Percentiles rank a stretch among this genome's conserved stretches.
phyloP scores from a whole-genome alignment of 2,797 vertebrate species.

The Orientallactaga sibirica region DNA sequence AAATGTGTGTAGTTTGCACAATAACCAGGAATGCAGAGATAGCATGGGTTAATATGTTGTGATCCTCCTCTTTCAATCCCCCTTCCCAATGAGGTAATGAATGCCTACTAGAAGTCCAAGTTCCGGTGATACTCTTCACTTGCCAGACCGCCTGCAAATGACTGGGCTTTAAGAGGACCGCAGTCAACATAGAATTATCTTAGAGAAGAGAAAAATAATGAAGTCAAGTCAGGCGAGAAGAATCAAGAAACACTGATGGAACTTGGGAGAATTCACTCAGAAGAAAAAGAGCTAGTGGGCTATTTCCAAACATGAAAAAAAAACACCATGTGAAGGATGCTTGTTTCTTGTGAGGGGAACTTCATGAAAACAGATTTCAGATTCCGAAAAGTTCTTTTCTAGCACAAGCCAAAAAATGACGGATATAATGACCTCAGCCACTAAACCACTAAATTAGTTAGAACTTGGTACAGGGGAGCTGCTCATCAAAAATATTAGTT shows the following conservation, averaged over 20 bases:
- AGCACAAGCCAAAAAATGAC: neutral
- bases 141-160: neutral
- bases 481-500: slow-evolving; percentile 25
- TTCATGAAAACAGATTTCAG: slow-evolving; percentile 3
- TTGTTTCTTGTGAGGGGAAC: slow-evolving; percentile 26
- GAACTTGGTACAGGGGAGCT: neutral
- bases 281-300: neutral
- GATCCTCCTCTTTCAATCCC: neutral
- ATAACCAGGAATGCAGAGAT: neutral
- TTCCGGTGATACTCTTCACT: neutral
- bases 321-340: neutral
- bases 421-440: neutral
- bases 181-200: slow-evolving; percentile 32
- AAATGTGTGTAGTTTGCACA: neutral
- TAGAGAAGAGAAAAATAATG: neutral
- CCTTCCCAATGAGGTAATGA: neutral
- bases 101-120: neutral
- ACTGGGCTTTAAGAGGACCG: neutral
- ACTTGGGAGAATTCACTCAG: neutral
- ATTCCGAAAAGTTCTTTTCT: neutral
- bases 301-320: slow-evolving; percentile 6
- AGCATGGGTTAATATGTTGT: neutral
- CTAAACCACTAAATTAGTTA: neutral
- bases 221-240: neutral
- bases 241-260: slow-evolving; percentile 3